Evolutionary conservation across 2,888 invertebrate genomes (phyloP).

Genomic region (Habrosyne pyritoides): DNA sequence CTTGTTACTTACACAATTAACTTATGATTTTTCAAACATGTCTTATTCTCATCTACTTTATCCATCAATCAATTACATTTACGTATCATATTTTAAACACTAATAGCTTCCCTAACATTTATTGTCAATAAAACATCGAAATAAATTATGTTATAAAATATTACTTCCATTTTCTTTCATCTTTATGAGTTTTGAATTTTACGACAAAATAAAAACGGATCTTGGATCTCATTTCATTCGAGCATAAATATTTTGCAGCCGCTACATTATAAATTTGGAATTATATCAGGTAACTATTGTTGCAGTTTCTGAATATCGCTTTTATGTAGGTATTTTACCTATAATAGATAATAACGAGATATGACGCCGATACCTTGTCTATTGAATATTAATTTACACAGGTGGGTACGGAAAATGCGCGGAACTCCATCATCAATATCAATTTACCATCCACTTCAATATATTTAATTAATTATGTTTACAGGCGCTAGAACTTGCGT

Average conservation of each 20-base stretch:
- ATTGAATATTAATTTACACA: constrained; percentile 51
- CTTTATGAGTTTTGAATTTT: constrained; percentile 1
- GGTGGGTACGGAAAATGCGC: constrained; percentile 38
- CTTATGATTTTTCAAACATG: neutral
- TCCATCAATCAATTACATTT: neutral
- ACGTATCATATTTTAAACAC: neutral
- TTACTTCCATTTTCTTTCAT: neutral
- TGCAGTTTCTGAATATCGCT: neutral
- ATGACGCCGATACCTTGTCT: constrained; percentile 29
- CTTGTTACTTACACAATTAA: too few species aligned
- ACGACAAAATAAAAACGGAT: constrained; percentile 1
- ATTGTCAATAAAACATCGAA: neutral
- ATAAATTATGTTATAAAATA: constrained; percentile 8
- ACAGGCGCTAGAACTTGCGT: constrained; percentile 38
- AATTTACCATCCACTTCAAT: constrained; percentile 64
- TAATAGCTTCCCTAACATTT: neutral
- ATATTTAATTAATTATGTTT: constrained; percentile 62
- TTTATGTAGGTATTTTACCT: neutral
- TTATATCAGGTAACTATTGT: neutral
- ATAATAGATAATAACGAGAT: constrained; percentile 27
- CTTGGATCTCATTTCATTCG: neutral
- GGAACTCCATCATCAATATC: constrained; percentile 70
- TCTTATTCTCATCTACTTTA: neutral
- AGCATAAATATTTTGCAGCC: constrained; percentile 2
- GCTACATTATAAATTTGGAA: neutral